Conservation (phyloP, 2,888 invertebrate genomes). For the Lymantria monacha region DNA sequence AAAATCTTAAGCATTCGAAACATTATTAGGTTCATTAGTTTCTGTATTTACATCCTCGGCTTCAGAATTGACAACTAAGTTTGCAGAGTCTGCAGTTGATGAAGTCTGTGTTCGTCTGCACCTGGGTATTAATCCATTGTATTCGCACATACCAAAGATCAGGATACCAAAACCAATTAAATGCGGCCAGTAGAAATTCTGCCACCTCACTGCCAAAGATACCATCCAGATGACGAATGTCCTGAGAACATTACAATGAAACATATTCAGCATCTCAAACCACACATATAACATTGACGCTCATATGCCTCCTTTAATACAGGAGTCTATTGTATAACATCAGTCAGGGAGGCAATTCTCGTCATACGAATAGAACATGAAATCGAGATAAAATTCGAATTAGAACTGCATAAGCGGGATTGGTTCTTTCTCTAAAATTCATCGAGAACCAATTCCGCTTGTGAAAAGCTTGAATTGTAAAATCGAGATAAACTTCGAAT, state of each 20-base stretch:
- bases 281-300: no score
- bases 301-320: no score
- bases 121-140: constrained; percentile 84
- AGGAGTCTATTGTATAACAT: no score
- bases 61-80: constrained; percentile 10
- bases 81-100: background rate
- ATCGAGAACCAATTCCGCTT: no score
- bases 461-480: no score
- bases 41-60: constrained; percentile 30
- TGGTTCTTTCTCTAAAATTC: no score
- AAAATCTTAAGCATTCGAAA: background rate
- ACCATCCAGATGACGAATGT: constrained; percentile 95
- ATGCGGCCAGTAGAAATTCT: constrained; percentile 90
- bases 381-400: no score
- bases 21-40: background rate
- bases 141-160: constrained; percentile 91
- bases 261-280: no score
- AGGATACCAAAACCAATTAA: constrained; percentile 90
- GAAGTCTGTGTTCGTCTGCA: constrained; percentile 29
- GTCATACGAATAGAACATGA: no score
- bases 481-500: no score
- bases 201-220: constrained; percentile 89
- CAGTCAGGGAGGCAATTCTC: no score
- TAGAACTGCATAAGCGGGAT: no score
- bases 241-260: constrained; percentile 52